Evolutionary conservation across 1,140 invertebrate genomes (phyloP).

Genomic region (Drosophila saltans): DNA sequence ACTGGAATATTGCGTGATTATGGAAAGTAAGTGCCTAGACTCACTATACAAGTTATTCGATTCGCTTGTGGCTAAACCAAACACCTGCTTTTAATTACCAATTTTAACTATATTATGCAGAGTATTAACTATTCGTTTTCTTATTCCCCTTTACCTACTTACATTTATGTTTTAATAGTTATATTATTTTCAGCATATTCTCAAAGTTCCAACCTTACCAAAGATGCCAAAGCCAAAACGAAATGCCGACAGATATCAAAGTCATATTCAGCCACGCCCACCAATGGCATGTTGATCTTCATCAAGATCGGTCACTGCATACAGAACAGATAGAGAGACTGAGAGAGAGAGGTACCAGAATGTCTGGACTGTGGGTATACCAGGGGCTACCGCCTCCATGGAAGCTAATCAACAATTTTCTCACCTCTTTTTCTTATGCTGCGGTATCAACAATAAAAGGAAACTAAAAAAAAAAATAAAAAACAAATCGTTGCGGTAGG

Average conservation of each 20-base stretch:
- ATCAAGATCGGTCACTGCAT: conserved; percentile 63
- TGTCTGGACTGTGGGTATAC: conserved; percentile 8
- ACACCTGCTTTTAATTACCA: too few relatives aligned
- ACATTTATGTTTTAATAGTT: conserved; percentile 45
- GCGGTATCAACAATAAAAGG: conserved; percentile 32
- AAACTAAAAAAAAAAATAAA: neutral
- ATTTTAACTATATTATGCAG: too few relatives aligned
- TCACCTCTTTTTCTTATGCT: conserved; percentile 81
- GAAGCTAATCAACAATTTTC: conserved; percentile 83
- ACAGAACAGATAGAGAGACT: conserved; percentile 22
- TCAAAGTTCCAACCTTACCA: conserved; percentile 7
- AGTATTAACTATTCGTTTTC: neutral
- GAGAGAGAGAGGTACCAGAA: conserved; percentile 9
- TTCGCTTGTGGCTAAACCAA: too few relatives aligned
- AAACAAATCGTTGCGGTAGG: conserved; percentile 66
- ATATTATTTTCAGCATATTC: conserved; percentile 64
- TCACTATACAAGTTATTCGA: too few relatives aligned
- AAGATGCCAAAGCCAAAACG: conserved; percentile 52
- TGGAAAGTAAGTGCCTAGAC: conserved; percentile 5
- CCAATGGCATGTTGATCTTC: conserved; percentile 79
- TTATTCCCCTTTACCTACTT: conserved; percentile 11
- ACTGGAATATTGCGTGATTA: conserved; percentile 54
- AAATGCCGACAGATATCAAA: conserved; percentile 81
- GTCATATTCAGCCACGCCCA: conserved; percentile 74
- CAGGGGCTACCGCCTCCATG: conserved; percentile 69